A percentile compares a stretch with the other conserved stretches of the same genome.
These are phyloP conservation scores for Eupleurogrammus muticus DNA, from an alignment of 2,797 vertebrate genomes.

Conservation along the genomic window DNA sequence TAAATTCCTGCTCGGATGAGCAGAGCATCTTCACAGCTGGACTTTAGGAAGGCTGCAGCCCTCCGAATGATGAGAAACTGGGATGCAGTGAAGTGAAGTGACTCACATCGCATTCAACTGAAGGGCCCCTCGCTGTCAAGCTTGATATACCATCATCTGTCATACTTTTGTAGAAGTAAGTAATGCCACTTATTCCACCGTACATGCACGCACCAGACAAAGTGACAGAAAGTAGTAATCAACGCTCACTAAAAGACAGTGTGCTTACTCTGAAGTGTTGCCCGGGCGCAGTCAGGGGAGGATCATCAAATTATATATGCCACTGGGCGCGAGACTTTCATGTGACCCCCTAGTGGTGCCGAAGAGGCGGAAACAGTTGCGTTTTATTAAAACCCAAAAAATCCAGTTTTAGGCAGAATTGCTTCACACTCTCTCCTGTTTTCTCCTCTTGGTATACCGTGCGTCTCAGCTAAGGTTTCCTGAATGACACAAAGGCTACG, in stretches of 20 bases:
- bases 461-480: too few species aligned
- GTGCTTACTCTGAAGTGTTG: conserved; percentile 26
- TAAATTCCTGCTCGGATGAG: conserved; percentile 74
- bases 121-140: conserved; percentile 67
- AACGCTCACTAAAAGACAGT: conserved; percentile 37
- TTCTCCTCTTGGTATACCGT: too few species aligned
- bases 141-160: conserved; percentile 72
- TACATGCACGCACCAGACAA: conserved; percentile 61
- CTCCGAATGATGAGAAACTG: conserved; percentile 69
- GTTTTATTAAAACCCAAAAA: too few species aligned
- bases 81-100: conserved; percentile 72
- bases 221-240: conserved; percentile 54
- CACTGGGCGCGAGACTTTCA: too few species aligned
- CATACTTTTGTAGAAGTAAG: conserved; percentile 45
- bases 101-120: conserved; percentile 71
- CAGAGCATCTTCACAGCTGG: conserved; percentile 69
- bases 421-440: too few species aligned
- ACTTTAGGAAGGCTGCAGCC: conserved; percentile 68
- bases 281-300: too few species aligned
- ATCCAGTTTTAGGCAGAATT: too few species aligned
- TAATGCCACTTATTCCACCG: conserved; percentile 64
- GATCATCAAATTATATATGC: too few species aligned
- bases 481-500: too few species aligned
- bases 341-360: too few species aligned
- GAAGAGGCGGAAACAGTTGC: too few species aligned